A percentile compares a stretch with the other conserved stretches of the same genome.
phyloP scores from a whole-genome alignment of 2,113 vertebrate genomes.

The Eptatretus burgeri region DNA sequence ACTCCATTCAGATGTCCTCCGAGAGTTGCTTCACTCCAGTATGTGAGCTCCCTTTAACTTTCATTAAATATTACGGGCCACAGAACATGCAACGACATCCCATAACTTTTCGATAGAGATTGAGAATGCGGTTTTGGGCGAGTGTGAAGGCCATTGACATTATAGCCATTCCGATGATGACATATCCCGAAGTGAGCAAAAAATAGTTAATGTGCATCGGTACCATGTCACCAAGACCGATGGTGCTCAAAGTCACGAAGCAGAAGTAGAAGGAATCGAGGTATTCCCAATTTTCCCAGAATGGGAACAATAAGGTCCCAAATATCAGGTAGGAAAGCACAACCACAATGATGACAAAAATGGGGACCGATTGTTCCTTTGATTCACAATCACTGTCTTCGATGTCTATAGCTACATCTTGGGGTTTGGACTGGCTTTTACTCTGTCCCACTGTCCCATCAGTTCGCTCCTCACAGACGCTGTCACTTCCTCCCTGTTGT shows the following conservation, averaged over 20 bases:
- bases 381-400: no score
- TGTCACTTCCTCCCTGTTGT: no score
- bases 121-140: conserved; percentile 35
- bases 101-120: conserved; percentile 24
- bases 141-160: conserved; percentile 57
- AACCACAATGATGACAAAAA: conserved; percentile 15
- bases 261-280: conserved; percentile 57
- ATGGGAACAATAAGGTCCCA: conserved; percentile 21
- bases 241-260: conserved; percentile 57
- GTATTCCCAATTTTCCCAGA: conserved; percentile 38
- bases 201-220: conserved; percentile 37
- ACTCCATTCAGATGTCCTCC: no score
- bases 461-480: no score
- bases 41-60: no score
- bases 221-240: conserved; percentile 51
- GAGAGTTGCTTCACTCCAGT: no score
- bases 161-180: conserved; percentile 58
- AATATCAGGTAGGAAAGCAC: conserved; percentile 30
- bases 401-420: no score
- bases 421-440: no score
- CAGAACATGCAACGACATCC: no score
- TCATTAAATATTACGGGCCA: no score
- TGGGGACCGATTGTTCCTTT: no score
- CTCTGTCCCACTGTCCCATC: no score
- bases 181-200: conserved; percentile 48